These are phyloP conservation scores for Panurus biarmicus DNA, from an alignment of 2,113 vertebrate genomes.

Conservation along the genomic window DNA sequence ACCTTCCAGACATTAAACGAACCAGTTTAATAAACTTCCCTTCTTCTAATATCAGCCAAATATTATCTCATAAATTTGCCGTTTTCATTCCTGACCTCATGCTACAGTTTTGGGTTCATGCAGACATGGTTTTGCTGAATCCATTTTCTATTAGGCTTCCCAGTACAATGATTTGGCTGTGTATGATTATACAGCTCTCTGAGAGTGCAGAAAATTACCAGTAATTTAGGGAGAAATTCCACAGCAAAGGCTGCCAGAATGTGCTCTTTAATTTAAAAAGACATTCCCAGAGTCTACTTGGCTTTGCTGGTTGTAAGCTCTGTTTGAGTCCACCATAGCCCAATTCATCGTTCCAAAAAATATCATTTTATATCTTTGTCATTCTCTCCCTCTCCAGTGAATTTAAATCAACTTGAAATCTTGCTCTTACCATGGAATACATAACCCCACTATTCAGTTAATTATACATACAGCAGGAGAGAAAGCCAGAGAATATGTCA, in stretches of 20 bases:
- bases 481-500: not conserved
- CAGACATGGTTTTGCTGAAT: conserved; percentile 30
- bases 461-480: conserved; percentile 5
- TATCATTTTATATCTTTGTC: conserved; percentile 26
- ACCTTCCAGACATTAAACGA: not conserved
- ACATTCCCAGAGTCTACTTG: conserved; percentile 43
- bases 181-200: conserved; percentile 55
- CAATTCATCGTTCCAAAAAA: conserved; percentile 52
- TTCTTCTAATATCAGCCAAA: not conserved
- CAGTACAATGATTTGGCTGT: conserved; percentile 47
- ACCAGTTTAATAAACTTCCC: not conserved
- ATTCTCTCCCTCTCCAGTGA: not conserved
- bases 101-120: not conserved
- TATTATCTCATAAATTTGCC: not conserved
- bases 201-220: conserved; percentile 54
- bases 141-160: conserved; percentile 49
- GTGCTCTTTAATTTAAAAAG: conserved; percentile 53
- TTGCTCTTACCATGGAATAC: not conserved
- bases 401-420: conserved; percentile 36
- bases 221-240: conserved; percentile 61
- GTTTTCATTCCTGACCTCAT: conserved; percentile 23
- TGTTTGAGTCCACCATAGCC: conserved; percentile 37
- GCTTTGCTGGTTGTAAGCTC: conserved; percentile 50
- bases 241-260: conserved; percentile 39
- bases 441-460: not conserved